Evolutionary conservation across 2,888 invertebrate genomes (phyloP), one percentile per base, ranked within the genome.

Genomic region (Polydrusus cervinus): DNA sequence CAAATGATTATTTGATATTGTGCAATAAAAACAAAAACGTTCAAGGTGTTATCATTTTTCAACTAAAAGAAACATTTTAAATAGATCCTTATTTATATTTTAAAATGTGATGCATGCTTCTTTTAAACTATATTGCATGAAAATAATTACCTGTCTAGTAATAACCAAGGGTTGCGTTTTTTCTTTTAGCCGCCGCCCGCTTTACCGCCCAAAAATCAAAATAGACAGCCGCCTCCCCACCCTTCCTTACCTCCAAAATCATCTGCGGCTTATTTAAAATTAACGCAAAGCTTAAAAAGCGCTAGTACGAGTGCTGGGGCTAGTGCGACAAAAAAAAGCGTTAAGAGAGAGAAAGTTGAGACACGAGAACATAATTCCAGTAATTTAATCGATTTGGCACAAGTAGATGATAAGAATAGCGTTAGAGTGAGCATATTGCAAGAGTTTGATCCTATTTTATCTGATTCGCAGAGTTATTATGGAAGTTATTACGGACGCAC

Each of bases 401-500:
- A 87, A 64, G 87, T 79, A 79, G 89, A 89, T 71, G 89, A 88
- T 81, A 88, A 86, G 77, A 87, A 88, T 79, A 90, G 88, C 80
- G 90, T 89, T 53, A 86, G 90, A 78, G 90, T 90, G 67, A 94
- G 94, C 88, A 93, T 96, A 82, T 88, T 96, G 83, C 95, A 96
- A 86, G 95, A 95, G 77, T 96, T 96, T 87, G 96, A 96, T 90
- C 96, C 96, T 61, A 89, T 96, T 85, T 89, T 94, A 83, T 90
- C 88, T 60, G 88, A 88, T 83, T 88, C 91, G 83, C 91, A 92
- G 80, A 76, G 80, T 20, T 68, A 47, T 68, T 71, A 75, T 68
- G 75, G 75, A 47, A 74, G 74, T 64, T 71, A 66, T 45, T 81
- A 79, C 53, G 78, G 81, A 30, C 79, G 85, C 67, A 84, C 86